Percentiles rank a stretch among this genome's conserved stretches.
phyloP scores from a whole-genome alignment of 2,797 vertebrate species.

The Enteromius afrohamiltoni region DNA sequence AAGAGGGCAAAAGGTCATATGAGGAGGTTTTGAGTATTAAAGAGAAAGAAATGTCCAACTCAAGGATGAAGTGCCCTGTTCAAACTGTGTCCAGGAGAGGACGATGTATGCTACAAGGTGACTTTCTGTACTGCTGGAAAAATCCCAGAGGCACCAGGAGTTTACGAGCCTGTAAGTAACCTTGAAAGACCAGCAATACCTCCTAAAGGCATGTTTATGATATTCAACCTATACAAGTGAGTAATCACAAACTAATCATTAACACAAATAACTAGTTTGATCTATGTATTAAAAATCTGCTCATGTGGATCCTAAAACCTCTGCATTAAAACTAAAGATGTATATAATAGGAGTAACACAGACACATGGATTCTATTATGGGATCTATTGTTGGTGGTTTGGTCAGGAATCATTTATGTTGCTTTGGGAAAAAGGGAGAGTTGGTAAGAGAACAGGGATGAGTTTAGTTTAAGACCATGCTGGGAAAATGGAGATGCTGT shows the following conservation, averaged over 20 bases:
- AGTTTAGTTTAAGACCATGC: slow-evolving; percentile 66
- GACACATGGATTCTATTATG: neutral
- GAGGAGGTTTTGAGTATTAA: slow-evolving; percentile 11
- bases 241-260: slow-evolving; percentile 49
- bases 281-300: neutral
- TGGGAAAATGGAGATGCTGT: slow-evolving; percentile 61
- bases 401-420: slow-evolving; percentile 38
- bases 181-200: slow-evolving; percentile 48
- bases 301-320: neutral
- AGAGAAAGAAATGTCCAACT: slow-evolving; percentile 17
- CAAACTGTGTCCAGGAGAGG: slow-evolving; percentile 40
- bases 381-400: neutral
- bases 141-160: slow-evolving; percentile 50
- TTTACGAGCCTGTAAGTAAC: slow-evolving; percentile 51
- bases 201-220: slow-evolving; percentile 44
- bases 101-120: slow-evolving; percentile 57
- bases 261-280: slow-evolving; percentile 30
- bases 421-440: slow-evolving; percentile 45
- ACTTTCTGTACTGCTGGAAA: slow-evolving; percentile 55
- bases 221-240: slow-evolving; percentile 30
- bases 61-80: slow-evolving; percentile 9
- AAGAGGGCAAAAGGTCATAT: slow-evolving; percentile 8
- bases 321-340: neutral
- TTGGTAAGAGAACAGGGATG: slow-evolving; percentile 66
- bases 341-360: neutral